Evolutionary conservation across 2,113 vertebrate genomes (phyloP).

Genomic region (Spheniscus mendiculus): DNA sequence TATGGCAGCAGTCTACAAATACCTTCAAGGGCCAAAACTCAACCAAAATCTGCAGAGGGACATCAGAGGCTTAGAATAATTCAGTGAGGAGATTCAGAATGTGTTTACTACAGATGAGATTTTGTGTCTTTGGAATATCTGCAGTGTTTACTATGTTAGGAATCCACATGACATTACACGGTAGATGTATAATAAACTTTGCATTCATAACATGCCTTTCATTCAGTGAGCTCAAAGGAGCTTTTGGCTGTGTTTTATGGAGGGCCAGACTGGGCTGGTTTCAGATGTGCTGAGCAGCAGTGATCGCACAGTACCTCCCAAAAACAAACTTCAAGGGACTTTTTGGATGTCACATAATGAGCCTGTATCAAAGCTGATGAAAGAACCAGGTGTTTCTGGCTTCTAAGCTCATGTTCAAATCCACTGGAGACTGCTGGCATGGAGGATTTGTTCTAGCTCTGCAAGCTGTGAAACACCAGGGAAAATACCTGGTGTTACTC

Average conservation of each 20-base stretch:
- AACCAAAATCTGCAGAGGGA: not conserved
- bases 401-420: not conserved
- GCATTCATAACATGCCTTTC: not conserved
- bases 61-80: not conserved
- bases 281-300: slow-evolving; percentile 10
- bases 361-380: slow-evolving; percentile 33
- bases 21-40: slow-evolving; percentile 29
- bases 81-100: not conserved
- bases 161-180: not conserved
- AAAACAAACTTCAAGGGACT: slow-evolving; percentile 40
- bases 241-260: not conserved
- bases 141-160: not conserved
- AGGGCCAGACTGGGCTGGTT: not conserved
- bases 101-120: slow-evolving; percentile 50
- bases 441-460: slow-evolving; percentile 33
- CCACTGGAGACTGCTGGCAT: not conserved
- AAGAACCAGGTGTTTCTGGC: slow-evolving; percentile 44
- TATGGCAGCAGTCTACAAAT: slow-evolving; percentile 26
- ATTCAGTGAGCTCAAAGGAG: not conserved
- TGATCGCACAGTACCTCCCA: not conserved
- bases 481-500: not conserved
- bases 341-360: not conserved
- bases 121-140: not conserved
- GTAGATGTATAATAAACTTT: not conserved
- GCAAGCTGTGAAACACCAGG: not conserved